phyloP scores from a whole-genome alignment of 2,797 vertebrate genomes.

The Myotis myotis region DNA sequence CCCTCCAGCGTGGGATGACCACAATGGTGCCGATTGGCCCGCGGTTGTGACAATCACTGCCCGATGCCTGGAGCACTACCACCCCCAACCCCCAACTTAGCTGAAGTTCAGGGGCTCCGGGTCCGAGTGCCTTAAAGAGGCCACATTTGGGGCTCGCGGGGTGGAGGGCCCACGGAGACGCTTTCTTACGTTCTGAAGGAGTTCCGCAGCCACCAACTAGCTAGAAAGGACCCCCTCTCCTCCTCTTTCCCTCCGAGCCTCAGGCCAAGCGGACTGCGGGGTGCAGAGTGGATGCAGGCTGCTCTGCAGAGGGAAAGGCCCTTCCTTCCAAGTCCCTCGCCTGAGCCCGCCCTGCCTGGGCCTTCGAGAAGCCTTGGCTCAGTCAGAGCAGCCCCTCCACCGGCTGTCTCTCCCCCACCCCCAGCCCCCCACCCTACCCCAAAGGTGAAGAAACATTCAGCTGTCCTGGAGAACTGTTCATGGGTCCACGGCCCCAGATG shows the following conservation, averaged over 20 bases:
- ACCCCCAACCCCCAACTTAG: neutral
- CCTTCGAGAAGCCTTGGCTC: neutral
- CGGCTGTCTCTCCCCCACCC: no score
- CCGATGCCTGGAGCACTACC: neutral
- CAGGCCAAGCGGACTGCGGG: neutral
- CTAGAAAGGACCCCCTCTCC: neutral
- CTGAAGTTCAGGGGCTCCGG: neutral
- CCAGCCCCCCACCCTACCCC: neutral
- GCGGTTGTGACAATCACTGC: conserved; percentile 60
- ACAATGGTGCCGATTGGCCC: conserved; percentile 57
- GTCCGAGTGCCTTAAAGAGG: conserved; percentile 54
- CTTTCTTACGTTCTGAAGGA: conserved; percentile 5
- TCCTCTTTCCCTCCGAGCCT: neutral
- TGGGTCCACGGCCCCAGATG: neutral
- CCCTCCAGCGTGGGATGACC: conserved; percentile 28
- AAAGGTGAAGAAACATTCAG: neutral
- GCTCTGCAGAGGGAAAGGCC: neutral
- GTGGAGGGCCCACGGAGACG: neutral
- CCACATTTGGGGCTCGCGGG: neutral
- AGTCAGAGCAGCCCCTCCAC: neutral
- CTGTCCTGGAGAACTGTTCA: neutral
- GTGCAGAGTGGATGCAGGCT: neutral
- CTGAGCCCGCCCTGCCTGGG: neutral
- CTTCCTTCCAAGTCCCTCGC: neutral
- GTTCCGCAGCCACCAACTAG: neutral